Percentiles rank a stretch among this genome's conserved stretches.
Conservation (phyloP, 2,797 vertebrate species). For the Darevskia mixta region DNA sequence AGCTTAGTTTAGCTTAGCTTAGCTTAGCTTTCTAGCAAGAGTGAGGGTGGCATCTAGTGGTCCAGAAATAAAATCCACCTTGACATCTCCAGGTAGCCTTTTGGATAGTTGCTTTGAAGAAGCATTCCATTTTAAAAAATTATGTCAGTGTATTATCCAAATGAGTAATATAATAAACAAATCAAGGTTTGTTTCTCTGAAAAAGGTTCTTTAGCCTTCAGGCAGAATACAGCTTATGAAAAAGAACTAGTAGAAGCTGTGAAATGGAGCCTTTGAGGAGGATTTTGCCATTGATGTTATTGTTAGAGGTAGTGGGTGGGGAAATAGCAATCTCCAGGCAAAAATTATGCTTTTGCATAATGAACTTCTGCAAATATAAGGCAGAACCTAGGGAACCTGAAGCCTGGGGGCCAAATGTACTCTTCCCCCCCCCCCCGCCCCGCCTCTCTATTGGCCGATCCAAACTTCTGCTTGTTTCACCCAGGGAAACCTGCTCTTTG, state of each 20-base stretch:
- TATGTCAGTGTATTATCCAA: not conserved
- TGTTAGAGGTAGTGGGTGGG: not conserved
- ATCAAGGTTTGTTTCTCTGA: not conserved
- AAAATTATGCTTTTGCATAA: no score
- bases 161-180: not conserved
- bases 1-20: no score
- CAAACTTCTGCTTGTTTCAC: no score
- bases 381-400: no score
- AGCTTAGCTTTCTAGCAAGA: not conserved
- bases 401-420: no score
- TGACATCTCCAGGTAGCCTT: not conserved
- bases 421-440: no score
- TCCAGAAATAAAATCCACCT: not conserved
- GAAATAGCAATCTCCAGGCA: no score
- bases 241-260: not conserved
- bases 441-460: no score
- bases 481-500: no score
- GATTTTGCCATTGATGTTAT: not conserved
- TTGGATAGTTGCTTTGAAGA: not conserved
- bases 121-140: not conserved
- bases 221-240: not conserved
- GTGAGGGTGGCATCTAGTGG: slow-evolving; percentile 30
- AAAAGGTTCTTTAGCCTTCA: not conserved
- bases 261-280: not conserved
- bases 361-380: no score